A percentile compares a stretch with the other conserved stretches of the same genome.
Evolutionary conservation across 2,888 invertebrate genomes (phyloP).

Genomic region (Euzophera pinguis): DNA sequence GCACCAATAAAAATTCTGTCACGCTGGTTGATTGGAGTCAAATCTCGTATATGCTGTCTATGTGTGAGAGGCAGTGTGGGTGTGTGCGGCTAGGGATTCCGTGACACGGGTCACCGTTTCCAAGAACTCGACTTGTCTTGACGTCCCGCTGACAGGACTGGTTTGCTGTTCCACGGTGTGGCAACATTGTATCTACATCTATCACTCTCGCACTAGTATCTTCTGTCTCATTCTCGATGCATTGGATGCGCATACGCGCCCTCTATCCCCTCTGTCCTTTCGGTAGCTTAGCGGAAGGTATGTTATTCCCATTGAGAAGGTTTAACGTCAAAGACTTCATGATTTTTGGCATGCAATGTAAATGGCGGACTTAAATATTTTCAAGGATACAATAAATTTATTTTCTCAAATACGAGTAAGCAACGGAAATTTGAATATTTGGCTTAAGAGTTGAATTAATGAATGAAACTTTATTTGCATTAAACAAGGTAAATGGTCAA

Average conservation of each 20-base stretch:
- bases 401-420: no score
- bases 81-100: slow-evolving; percentile 75
- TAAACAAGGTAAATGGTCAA: no score
- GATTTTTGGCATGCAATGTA: slow-evolving; percentile 27
- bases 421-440: no score
- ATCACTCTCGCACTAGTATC: slow-evolving; percentile 45
- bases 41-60: slow-evolving; percentile 31
- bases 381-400: no score
- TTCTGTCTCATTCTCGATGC: slow-evolving; percentile 37
- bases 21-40: slow-evolving; percentile 44
- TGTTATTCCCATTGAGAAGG: slow-evolving; percentile 55
- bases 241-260: slow-evolving; percentile 72
- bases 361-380: no score
- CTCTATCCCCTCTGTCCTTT: slow-evolving; percentile 62
- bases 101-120: slow-evolving; percentile 79
- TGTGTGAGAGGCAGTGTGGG: slow-evolving; percentile 34
- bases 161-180: slow-evolving; percentile 65
- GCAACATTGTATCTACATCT: slow-evolving; percentile 60
- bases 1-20: slow-evolving; percentile 46
- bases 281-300: slow-evolving; percentile 66
- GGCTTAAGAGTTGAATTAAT: no score
- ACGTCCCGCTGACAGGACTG: slow-evolving; percentile 78
- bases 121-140: slow-evolving; percentile 76
- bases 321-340: background rate
- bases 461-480: no score